Percentiles rank a stretch among this genome's conserved stretches.
These are phyloP conservation scores for Invenusta paracnida DNA, from an alignment of 2,888 invertebrate species.

Conservation along the genomic window DNA sequence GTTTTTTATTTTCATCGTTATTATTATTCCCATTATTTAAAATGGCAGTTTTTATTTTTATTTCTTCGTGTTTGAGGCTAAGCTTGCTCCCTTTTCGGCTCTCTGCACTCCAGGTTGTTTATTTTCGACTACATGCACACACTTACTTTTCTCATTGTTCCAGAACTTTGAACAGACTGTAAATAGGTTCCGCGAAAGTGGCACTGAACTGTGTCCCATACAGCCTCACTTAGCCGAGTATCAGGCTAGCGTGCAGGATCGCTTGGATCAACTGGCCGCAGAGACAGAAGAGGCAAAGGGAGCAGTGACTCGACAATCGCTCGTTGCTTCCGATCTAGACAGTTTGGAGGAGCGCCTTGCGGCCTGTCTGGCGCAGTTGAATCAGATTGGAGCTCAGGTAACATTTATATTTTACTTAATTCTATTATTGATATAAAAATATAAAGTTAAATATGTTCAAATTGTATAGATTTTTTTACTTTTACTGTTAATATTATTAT, in stretches of 20 bases:
- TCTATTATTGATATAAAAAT: no score
- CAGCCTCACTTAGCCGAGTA: neutral
- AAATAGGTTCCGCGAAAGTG: neutral
- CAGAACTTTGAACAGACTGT: neutral
- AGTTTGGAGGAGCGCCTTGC: neutral
- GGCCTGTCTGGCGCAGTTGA: neutral
- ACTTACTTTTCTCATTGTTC: neutral
- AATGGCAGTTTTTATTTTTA: no score
- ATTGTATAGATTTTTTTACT: no score
- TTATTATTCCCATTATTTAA: no score
- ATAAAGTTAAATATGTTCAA: no score
- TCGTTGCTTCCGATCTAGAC: neutral
- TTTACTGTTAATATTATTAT: no score
- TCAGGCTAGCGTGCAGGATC: neutral
- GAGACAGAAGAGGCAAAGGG: neutral
- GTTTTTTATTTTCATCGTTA: no score
- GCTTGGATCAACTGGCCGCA: neutral
- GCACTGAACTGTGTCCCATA: neutral
- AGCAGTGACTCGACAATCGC: neutral
- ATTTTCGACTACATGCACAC: no score
- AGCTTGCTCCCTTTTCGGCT: no score
- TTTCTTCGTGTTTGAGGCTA: no score
- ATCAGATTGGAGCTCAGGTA: neutral
- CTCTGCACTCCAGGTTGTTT: no score
- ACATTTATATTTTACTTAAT: no score